Evolutionary conservation across 2,888 invertebrate genomes (phyloP), one percentile per base, ranked within the genome.

Genomic region (Notodonta ziczac): DNA sequence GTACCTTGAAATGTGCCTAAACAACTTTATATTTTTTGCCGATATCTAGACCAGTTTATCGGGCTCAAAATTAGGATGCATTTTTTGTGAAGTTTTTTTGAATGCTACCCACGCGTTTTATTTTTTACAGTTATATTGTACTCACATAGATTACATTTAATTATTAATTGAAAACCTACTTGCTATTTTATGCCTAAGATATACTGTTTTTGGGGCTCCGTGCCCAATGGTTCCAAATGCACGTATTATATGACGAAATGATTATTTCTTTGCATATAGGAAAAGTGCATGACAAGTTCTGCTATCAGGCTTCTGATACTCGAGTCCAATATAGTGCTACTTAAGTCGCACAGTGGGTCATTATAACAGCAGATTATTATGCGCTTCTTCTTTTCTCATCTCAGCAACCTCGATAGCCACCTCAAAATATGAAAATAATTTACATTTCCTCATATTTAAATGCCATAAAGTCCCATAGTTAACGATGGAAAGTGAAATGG

Each of bases 401-500:
- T 0, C 42, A n/a, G n/a, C 4, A n/a, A 4, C 46, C 13, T 46
- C 46, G 13, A 46, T 46, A 46, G n/a, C 5, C 46, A n/a, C n/a
- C 46, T 35, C 32, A 52, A 32, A 32, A 32, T 13, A 52, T 16
- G 52, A 52, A 52, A 32, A 52, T 32, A 32, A 52, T 32, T 52
- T 32, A 32, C 51, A 24, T 24, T 24, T 51, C 14, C 14, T 44
- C 40, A 50, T 40, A 50, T 52, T 42, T 24, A 52, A 35, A n/a
- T 52, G n/a, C n/a, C 14, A 24, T 39, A 44, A 42, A 61, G 42
- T 12, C 53, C 51, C n/a, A 40, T 32, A 56, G 40, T 35, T 61
- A 61, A 57, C 40, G n/a, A 59, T 59, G 16, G 53, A 63, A 60
- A 64, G 60, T 54, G 50, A 57, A 42, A 56, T 59, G 13, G 56